phyloP scores from a whole-genome alignment of 2,797 vertebrate species.

The Helicolenus hilgendorfi region DNA sequence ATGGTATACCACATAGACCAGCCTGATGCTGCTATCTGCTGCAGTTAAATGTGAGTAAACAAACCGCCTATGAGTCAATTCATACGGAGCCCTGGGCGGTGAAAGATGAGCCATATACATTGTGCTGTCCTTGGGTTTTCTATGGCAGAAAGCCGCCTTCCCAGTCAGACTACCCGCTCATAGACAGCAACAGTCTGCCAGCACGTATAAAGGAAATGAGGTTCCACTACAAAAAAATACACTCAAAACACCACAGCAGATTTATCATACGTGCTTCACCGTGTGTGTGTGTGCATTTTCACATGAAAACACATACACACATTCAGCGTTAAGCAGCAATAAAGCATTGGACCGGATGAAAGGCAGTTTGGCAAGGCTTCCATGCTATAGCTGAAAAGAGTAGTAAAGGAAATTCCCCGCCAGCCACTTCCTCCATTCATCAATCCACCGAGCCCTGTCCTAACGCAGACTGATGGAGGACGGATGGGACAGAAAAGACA shows the following conservation, averaged over 20 bases:
- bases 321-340: constrained; percentile 27
- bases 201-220: constrained; percentile 21
- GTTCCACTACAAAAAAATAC: constrained; percentile 24
- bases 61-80: constrained; percentile 61
- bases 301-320: constrained; percentile 6
- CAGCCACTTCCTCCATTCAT: constrained; percentile 68
- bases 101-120: constrained; percentile 52
- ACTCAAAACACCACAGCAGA: constrained; percentile 38
- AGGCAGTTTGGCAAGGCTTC: constrained; percentile 60
- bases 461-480: constrained; percentile 61
- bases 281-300: neutral
- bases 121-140: constrained; percentile 44
- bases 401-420: constrained; percentile 65
- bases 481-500: constrained; percentile 63
- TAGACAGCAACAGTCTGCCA: constrained; percentile 28
- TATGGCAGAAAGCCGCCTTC: constrained; percentile 42
- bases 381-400: constrained; percentile 41
- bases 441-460: constrained; percentile 60
- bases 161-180: constrained; percentile 34
- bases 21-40: constrained; percentile 37
- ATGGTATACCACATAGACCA: neutral
- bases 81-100: constrained; percentile 42
- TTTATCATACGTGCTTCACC: constrained; percentile 19
- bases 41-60: constrained; percentile 60
- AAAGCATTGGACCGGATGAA: constrained; percentile 48